phyloP scores from a whole-genome alignment of 1,140 invertebrate species.

The Anastrepha ludens region DNA sequence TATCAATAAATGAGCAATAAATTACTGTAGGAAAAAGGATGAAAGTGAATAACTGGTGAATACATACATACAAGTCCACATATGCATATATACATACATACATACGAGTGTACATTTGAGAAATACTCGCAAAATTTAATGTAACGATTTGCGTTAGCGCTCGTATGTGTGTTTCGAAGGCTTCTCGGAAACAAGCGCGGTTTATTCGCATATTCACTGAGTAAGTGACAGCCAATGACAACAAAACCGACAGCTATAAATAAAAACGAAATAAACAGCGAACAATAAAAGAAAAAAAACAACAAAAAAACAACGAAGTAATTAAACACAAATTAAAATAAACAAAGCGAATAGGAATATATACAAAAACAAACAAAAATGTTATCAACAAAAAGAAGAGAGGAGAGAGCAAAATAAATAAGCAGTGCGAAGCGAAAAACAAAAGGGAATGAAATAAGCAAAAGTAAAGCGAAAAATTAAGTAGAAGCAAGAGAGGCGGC shows the following conservation, averaged over 20 bases:
- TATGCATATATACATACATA: background rate
- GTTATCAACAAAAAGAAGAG: background rate
- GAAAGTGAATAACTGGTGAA: background rate
- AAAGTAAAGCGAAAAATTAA: background rate
- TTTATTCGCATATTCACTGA: slow-evolving; percentile 30
- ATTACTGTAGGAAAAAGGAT: background rate
- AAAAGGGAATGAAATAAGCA: background rate
- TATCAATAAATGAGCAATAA: background rate
- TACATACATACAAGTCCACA: background rate
- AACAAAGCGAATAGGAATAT: background rate
- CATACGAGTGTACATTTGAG: background rate
- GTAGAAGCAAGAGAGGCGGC: background rate
- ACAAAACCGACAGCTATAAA: slow-evolving; percentile 46
- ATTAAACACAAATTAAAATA: background rate
- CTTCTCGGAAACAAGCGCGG: background rate
- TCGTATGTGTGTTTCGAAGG: background rate
- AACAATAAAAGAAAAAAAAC: background rate
- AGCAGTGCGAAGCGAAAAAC: no score
- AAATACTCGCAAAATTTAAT: no score
- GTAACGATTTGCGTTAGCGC: no score
- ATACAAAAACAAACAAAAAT: background rate
- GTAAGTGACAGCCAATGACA: slow-evolving; percentile 41
- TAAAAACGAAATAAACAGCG: slow-evolving; percentile 30
- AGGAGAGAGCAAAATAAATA: background rate
- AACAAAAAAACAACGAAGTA: background rate